phyloP scores from a whole-genome alignment of 2,113 vertebrate species.

The Ginglymostoma cirratum region DNA sequence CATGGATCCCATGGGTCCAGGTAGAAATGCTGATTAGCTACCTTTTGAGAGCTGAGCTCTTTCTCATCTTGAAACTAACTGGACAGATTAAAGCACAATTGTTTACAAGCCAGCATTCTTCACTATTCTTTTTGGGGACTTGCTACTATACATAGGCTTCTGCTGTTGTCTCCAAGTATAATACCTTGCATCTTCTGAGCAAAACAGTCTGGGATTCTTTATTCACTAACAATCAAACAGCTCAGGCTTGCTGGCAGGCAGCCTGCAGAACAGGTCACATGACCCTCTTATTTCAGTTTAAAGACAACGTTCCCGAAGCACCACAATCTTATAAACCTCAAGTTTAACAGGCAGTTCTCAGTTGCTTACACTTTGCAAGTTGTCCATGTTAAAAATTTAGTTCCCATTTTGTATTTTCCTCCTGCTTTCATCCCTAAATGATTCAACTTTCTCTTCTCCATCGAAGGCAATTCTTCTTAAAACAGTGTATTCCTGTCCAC shows the following conservation, averaged over 20 bases:
- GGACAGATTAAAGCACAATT: not conserved
- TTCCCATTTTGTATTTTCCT: not conserved
- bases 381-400: not conserved
- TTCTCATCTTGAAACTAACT: not conserved
- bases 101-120: not conserved
- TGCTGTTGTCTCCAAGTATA: not conserved
- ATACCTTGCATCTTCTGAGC: not conserved
- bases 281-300: not conserved
- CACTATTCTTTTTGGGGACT: not conserved
- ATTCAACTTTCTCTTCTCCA: not conserved
- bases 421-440: not conserved
- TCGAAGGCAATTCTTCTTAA: not conserved
- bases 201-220: not conserved
- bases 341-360: not conserved
- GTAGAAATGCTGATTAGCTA: not conserved
- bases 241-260: not conserved
- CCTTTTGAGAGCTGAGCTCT: not conserved
- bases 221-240: not conserved
- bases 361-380: not conserved
- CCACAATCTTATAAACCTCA: not conserved
- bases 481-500: not conserved
- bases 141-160: not conserved
- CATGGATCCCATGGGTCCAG: not conserved
- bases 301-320: not conserved
- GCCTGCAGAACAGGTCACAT: not conserved